Percentiles rank a stretch among this genome's conserved stretches.
phyloP scores from a whole-genome alignment of 2,113 vertebrate genomes.

The Eptatretus burgeri region DNA sequence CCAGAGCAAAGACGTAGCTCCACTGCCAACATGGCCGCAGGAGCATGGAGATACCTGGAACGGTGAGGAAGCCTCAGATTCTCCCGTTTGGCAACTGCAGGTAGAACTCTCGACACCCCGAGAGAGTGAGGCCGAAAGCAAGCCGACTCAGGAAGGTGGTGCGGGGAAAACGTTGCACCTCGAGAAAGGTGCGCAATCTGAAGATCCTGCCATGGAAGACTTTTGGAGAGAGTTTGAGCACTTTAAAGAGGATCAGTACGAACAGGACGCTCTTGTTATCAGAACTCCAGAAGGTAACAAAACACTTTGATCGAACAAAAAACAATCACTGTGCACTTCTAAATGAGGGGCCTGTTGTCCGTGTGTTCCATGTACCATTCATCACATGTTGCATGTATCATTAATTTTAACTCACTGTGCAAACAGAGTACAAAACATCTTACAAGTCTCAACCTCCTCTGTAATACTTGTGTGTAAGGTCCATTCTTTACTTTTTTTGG shows the following conservation, averaged over 20 bases:
- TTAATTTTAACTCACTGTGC: not conserved
- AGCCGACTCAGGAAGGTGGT: not conserved
- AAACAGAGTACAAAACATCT: not conserved
- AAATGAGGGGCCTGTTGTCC: not conserved
- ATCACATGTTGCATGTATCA: not conserved
- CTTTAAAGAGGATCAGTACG: slow-evolving; percentile 31
- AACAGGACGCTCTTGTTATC: slow-evolving; percentile 22
- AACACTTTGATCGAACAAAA: slow-evolving; percentile 7
- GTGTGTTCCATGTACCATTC: too few relatives aligned
- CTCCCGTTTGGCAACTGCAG: not conserved
- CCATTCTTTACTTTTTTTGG: slow-evolving; percentile 7
- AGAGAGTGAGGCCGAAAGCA: not conserved
- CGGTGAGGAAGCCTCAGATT: not conserved
- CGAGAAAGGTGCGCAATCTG: not conserved
- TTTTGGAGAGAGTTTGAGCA: slow-evolving; percentile 44
- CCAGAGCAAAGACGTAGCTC: not conserved
- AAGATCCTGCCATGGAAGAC: slow-evolving; percentile 30
- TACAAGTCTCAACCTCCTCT: not conserved
- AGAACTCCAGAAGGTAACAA: slow-evolving; percentile 29
- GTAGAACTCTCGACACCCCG: not conserved
- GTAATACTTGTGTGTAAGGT: too few relatives aligned
- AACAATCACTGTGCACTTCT: not conserved
- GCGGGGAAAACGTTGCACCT: not conserved
- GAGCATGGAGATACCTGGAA: not conserved
- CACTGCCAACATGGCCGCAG: not conserved